Evolutionary conservation across 2,113 vertebrate genomes (phyloP).

Genomic region (Pimephales promelas): DNA sequence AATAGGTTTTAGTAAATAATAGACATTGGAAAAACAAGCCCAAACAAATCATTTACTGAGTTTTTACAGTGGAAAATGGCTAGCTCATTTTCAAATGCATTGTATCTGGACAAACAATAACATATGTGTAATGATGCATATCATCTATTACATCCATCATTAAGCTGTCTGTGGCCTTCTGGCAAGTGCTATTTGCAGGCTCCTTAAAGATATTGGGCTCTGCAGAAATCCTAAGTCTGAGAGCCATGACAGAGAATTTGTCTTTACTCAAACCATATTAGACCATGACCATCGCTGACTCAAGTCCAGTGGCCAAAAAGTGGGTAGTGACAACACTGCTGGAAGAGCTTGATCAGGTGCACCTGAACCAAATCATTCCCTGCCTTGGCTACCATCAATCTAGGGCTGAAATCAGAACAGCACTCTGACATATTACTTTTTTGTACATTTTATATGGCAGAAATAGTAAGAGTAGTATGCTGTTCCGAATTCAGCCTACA

Average conservation of each 20-base stretch:
- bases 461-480: background rate
- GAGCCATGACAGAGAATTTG: background rate
- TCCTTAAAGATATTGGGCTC: background rate
- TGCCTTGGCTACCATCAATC: background rate
- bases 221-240: background rate
- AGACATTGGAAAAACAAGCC: background rate
- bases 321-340: background rate
- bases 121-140: slow-evolving; percentile 40
- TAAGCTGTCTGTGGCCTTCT: slow-evolving; percentile 21
- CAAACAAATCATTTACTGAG: slow-evolving; percentile 3
- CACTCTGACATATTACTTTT: too few species aligned
- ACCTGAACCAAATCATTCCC: background rate
- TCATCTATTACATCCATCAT: slow-evolving; percentile 36
- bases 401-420: background rate
- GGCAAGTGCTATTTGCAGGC: background rate
- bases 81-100: background rate
- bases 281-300: background rate
- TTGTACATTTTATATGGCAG: too few species aligned
- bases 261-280: background rate
- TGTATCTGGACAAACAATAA: slow-evolving; percentile 46
- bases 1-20: slow-evolving; percentile 8
- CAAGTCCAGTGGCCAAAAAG: background rate
- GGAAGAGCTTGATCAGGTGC: background rate
- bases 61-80: background rate
- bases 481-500: background rate